Base-by-base conservation (phyloP, 2,113 vertebrate genomes). In the Porphyrio hochstetteri region DNA sequence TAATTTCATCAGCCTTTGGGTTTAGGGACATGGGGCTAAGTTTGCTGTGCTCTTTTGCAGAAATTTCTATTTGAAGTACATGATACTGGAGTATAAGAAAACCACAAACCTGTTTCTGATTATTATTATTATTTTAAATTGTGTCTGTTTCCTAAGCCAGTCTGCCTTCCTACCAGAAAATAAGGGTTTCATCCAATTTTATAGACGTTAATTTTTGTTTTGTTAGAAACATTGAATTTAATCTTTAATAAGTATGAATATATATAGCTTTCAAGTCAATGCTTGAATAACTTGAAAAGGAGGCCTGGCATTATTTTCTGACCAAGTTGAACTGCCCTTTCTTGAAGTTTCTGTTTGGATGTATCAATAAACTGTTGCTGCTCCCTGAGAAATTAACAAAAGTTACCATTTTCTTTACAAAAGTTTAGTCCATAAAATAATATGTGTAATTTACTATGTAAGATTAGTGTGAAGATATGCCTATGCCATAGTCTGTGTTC, bases 371-470 rank as follows among this genome's bases (percentile, higher is more conserved):
- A 40, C 13, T 8, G 17, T 79, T 90, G 23, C 25, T 85, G 24
- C 15, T 76, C 11, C 6, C 8, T n/a, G 36, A 88, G 13, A 91
- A 85, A n/a, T 55, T 24, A 15, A 57, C 57, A 68, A 31, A 64
- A n/a, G 10, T 3, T 7, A 18, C 3, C 9, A 5, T 52, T 50
- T 82, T 40, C 5, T 38, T 2, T 10, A 5, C 1, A 5, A 16
- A 86, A 42, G 33, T 18, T 23, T 44, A 9, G 15, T 68, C 21
- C 28, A 9, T 59, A 84, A 78, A 35, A 69, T 63, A 64, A 14
- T 64, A 9, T 28, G 3, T 75, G 10, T 63, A 19, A 59, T 72
- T 85, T 69, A 72, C 52, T 28, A 7, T 23, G 21, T 48, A 48
- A 48, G 44, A 36, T 61, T 52, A 38, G 28, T 63, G 11, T 65